Evolutionary conservation across 2,113 vertebrate genomes (phyloP).

Genomic region (Entosphenus tridentatus): DNA sequence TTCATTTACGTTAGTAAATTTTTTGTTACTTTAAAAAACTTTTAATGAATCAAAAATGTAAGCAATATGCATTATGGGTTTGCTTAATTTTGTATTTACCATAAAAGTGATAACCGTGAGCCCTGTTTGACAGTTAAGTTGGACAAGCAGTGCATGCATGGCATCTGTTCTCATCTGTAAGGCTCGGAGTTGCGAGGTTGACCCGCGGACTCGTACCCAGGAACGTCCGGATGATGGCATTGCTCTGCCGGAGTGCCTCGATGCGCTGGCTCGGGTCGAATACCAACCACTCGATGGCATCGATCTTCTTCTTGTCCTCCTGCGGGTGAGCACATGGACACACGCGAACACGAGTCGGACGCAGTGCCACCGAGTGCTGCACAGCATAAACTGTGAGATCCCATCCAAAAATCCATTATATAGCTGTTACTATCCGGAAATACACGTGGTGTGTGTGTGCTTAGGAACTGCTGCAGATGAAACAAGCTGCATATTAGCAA

Average conservation of each 20-base stretch:
- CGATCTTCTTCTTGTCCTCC: slow-evolving; percentile 70
- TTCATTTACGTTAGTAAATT: too few species aligned
- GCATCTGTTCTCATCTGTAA: too few species aligned
- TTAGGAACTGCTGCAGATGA: neutral
- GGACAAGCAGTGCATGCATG: too few species aligned
- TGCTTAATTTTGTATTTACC: too few species aligned
- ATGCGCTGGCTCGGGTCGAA: slow-evolving; percentile 72
- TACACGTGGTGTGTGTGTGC: neutral
- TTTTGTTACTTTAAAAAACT: too few species aligned
- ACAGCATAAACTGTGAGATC: neutral
- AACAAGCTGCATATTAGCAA: too few species aligned
- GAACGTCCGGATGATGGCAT: slow-evolving; percentile 92
- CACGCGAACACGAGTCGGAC: neutral
- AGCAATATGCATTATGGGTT: too few species aligned
- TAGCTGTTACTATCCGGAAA: neutral
- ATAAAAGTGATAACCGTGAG: too few species aligned
- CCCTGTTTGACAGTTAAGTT: too few species aligned
- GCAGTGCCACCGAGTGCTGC: neutral
- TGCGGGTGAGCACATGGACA: slow-evolving; percentile 14
- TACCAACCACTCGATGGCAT: slow-evolving; percentile 83
- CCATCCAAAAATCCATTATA: too few species aligned
- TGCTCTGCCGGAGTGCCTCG: slow-evolving; percentile 83
- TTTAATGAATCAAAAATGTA: too few species aligned
- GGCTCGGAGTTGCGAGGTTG: too few species aligned
- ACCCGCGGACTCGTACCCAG: slow-evolving; percentile 27